Conservation (phyloP, 2,888 invertebrate genomes). For the Tetragonula carbonaria region DNA sequence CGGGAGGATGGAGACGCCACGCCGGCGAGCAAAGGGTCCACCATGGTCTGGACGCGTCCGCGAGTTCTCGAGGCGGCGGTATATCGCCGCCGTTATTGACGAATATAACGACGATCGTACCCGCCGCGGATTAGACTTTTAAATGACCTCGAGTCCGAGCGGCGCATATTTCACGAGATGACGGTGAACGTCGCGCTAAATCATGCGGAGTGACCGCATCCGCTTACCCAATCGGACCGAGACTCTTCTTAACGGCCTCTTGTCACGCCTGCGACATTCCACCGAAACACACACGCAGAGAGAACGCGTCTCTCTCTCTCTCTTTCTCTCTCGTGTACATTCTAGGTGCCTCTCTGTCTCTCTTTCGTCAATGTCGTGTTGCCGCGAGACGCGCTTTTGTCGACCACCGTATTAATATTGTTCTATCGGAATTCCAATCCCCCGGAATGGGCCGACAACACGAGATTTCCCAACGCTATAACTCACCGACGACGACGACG, state of each 20-base stretch:
- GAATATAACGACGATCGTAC: constrained; percentile 70
- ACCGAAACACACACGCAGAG: constrained; percentile 62
- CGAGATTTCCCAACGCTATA: constrained; percentile 59
- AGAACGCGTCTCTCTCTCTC: constrained; percentile 26
- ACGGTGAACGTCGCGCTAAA: constrained; percentile 75
- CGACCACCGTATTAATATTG: constrained; percentile 66
- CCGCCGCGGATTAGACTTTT: constrained; percentile 74
- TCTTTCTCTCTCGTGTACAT: not conserved
- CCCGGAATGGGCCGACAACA: constrained; percentile 51
- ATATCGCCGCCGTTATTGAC: constrained; percentile 60
- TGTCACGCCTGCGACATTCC: constrained; percentile 79
- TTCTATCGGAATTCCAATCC: constrained; percentile 67
- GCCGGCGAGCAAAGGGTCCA: not conserved
- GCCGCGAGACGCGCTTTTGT: constrained; percentile 52
- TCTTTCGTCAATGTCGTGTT: constrained; percentile 55
- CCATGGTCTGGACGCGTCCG: not conserved
- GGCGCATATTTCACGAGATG: constrained; percentile 76
- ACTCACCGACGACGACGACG: constrained; percentile 50
- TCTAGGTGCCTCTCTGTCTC: constrained; percentile 6
- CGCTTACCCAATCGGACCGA: constrained; percentile 78
- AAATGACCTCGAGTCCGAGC: constrained; percentile 66
- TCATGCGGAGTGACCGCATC: constrained; percentile 80
- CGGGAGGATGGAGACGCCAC: too few species aligned
- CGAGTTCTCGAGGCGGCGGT: not conserved
- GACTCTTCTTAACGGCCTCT: constrained; percentile 74